These are phyloP conservation scores for Cavia porcellus DNA, from an alignment of 2,113 vertebrate genomes.

Conservation along the genomic window DNA sequence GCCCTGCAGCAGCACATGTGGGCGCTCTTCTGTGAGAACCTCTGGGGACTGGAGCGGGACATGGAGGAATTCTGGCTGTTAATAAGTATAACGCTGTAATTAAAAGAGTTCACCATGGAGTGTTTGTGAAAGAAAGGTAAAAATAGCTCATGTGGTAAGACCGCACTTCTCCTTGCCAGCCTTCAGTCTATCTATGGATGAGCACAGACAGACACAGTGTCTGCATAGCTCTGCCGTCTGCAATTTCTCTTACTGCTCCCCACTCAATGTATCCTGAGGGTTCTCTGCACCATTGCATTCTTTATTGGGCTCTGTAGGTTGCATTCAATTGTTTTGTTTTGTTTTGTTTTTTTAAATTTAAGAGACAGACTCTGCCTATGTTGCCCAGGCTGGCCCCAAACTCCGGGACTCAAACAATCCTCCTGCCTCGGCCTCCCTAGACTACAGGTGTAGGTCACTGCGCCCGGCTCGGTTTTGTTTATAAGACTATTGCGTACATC, in stretches of 20 bases:
- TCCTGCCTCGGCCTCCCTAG: background rate
- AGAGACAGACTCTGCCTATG: background rate
- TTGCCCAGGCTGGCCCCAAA: background rate
- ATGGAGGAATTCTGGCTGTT: background rate
- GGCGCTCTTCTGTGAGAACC: accelerated
- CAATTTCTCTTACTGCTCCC: background rate
- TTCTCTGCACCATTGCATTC: accelerated
- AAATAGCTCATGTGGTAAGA: background rate
- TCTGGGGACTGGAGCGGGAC: no score
- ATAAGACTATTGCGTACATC: accelerated
- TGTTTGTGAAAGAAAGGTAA: background rate
- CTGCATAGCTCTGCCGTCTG: background rate
- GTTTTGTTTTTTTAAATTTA: background rate
- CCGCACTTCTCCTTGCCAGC: background rate
- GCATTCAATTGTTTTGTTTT: background rate
- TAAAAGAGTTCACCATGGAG: background rate
- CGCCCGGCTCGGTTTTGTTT: background rate
- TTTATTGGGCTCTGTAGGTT: accelerated
- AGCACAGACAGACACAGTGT: no score
- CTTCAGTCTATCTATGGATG: background rate
- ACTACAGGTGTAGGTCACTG: background rate
- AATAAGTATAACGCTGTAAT: background rate
- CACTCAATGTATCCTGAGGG: background rate
- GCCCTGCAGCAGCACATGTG: accelerated
- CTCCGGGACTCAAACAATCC: background rate